Percentiles rank a stretch among this genome's conserved stretches.
phyloP scores from a whole-genome alignment of 2,113 vertebrate genomes.

The Amphiprion percula region DNA sequence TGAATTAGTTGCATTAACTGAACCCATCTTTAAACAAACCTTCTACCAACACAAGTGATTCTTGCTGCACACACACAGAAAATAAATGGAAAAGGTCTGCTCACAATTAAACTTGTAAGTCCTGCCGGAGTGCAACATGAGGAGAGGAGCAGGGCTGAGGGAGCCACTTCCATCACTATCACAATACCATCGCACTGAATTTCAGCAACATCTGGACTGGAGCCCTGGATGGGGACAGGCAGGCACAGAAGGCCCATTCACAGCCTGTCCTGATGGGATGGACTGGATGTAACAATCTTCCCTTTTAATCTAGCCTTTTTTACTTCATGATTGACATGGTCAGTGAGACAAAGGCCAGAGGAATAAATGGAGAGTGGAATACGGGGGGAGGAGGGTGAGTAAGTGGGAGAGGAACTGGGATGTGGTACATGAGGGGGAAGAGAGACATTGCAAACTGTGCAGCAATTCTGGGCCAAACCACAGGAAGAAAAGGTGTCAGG shows the following conservation, averaged over 20 bases:
- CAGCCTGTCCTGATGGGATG: conserved; percentile 8
- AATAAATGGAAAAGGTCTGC: conserved; percentile 13
- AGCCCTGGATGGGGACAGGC: conserved; percentile 1
- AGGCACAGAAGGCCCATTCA: conserved; percentile 33
- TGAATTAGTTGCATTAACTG: conserved; percentile 2
- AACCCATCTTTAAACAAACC: not conserved
- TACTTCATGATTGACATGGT: conserved; percentile 62
- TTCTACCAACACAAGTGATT: not conserved
- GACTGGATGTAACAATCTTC: conserved; percentile 34
- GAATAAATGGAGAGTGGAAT: conserved; percentile 7
- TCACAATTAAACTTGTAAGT: conserved; percentile 26
- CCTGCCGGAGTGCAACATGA: not conserved
- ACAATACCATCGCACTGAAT: conserved; percentile 28
- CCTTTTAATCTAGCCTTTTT: conserved; percentile 62
- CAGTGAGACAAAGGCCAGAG: conserved; percentile 60
- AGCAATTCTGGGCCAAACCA: conserved; percentile 30
- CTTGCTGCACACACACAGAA: conserved; percentile 9
- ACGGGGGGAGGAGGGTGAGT: not conserved
- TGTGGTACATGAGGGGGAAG: not conserved
- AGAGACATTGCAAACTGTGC: conserved; percentile 8
- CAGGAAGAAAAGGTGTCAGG: conserved; percentile 10
- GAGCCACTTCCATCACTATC: not conserved
- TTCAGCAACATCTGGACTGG: conserved; percentile 37
- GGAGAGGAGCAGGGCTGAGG: conserved; percentile 2
- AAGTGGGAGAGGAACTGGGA: conserved; percentile 9